phyloP scores from a whole-genome alignment of 1,140 invertebrate genomes.

The Lasioglossum baleicum region DNA sequence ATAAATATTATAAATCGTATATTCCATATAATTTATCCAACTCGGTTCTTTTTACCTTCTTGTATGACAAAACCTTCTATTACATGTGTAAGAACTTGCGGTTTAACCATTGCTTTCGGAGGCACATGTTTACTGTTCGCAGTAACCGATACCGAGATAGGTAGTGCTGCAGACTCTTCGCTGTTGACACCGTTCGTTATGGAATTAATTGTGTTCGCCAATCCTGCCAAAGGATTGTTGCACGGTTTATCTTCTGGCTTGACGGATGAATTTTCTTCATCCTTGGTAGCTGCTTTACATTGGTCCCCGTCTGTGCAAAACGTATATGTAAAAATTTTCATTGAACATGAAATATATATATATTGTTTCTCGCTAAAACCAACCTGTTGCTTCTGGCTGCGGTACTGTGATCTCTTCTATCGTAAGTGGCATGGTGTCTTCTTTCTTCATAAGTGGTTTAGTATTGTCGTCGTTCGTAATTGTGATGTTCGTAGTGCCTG shows the following conservation, averaged over 20 bases:
- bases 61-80: conserved; percentile 98
- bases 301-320: conserved; percentile 59
- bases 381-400: conserved; percentile 53
- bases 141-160: conserved; percentile 65
- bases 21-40: neutral
- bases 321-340: neutral
- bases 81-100: conserved; percentile 96
- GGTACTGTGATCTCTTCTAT: conserved; percentile 34
- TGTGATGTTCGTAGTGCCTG: conserved; percentile 52
- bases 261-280: conserved; percentile 48
- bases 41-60: conserved; percentile 82
- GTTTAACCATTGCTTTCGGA: conserved; percentile 97
- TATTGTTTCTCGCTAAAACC: neutral
- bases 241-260: conserved; percentile 72
- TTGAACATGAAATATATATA: neutral
- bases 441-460: conserved; percentile 63
- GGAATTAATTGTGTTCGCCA: conserved; percentile 77
- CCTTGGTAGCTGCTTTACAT: conserved; percentile 60
- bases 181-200: conserved; percentile 73
- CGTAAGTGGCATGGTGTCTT: conserved; percentile 47
- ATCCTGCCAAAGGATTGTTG: conserved; percentile 74
- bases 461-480: conserved; percentile 55
- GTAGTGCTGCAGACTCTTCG: conserved; percentile 60
- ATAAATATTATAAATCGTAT: neutral
- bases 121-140: conserved; percentile 83